phyloP scores from a whole-genome alignment of 2,797 vertebrate species.

The Acipenser transmontanus region DNA sequence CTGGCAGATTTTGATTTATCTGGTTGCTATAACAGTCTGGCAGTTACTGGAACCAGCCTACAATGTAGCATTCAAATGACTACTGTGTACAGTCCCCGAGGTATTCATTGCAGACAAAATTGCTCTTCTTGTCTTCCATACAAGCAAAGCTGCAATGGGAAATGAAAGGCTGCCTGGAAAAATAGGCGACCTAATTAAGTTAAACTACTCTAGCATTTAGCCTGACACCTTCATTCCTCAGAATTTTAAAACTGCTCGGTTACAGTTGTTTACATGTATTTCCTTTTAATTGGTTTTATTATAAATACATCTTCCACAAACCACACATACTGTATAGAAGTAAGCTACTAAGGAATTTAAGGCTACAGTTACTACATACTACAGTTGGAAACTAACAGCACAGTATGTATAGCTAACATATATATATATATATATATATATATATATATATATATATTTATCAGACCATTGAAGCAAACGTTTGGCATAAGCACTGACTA shows the following conservation, averaged over 20 bases:
- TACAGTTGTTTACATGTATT: constrained; percentile 72
- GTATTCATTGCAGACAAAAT: constrained; percentile 82
- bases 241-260: constrained; percentile 76
- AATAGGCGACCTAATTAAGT: constrained; percentile 80
- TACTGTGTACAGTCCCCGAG: constrained; percentile 59
- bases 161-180: constrained; percentile 74
- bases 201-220: constrained; percentile 76
- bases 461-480: background rate
- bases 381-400: background rate
- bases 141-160: constrained; percentile 70
- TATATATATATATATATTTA: background rate
- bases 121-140: constrained; percentile 67
- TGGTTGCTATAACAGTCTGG: constrained; percentile 61
- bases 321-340: background rate
- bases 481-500: background rate
- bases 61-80: constrained; percentile 70
- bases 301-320: constrained; percentile 5
- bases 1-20: constrained; percentile 55
- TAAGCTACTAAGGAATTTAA: background rate
- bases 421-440: no score
- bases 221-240: constrained; percentile 81
- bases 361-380: background rate
- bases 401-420: background rate
- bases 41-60: constrained; percentile 68
- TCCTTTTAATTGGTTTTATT: constrained; percentile 56